phyloP scores from a whole-genome alignment of 2,888 invertebrate genomes.

The Byasa hedistus region DNA sequence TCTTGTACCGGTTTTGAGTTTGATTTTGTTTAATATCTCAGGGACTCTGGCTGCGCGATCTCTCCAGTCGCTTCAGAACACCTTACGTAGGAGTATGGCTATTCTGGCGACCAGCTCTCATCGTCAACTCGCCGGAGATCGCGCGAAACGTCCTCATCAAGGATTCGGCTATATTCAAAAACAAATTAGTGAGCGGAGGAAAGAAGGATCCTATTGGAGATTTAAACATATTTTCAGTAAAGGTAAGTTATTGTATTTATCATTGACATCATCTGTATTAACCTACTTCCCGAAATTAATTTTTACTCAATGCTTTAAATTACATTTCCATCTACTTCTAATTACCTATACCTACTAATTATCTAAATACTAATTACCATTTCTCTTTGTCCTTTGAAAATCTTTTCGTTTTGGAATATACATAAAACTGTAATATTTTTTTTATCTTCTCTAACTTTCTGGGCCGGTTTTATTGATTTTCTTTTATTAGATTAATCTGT shows the following conservation, averaged over 20 bases:
- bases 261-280: too few species aligned
- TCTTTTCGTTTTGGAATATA: too few species aligned
- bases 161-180: constrained; percentile 37
- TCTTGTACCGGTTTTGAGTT: too few species aligned
- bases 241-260: constrained; percentile 31
- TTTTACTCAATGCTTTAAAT: too few species aligned
- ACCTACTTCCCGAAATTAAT: not conserved
- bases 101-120: constrained; percentile 40
- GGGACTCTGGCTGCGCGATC: constrained; percentile 35
- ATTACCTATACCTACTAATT: too few species aligned
- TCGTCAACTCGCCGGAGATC: constrained; percentile 36
- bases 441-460: too few species aligned
- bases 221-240: constrained; percentile 35
- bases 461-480: too few species aligned
- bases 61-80: constrained; percentile 28
- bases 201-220: constrained; percentile 36
- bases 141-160: constrained; percentile 37
- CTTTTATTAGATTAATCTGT: too few species aligned
- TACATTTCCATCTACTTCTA: too few species aligned
- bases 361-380: too few species aligned
- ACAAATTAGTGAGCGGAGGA: constrained; percentile 34
- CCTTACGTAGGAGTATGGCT: constrained; percentile 41
- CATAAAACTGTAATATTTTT: too few species aligned
- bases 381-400: too few species aligned
- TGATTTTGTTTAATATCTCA: constrained; percentile 12